phyloP scores from a whole-genome alignment of 2,888 invertebrate species.

The Callosobruchus maculatus region DNA sequence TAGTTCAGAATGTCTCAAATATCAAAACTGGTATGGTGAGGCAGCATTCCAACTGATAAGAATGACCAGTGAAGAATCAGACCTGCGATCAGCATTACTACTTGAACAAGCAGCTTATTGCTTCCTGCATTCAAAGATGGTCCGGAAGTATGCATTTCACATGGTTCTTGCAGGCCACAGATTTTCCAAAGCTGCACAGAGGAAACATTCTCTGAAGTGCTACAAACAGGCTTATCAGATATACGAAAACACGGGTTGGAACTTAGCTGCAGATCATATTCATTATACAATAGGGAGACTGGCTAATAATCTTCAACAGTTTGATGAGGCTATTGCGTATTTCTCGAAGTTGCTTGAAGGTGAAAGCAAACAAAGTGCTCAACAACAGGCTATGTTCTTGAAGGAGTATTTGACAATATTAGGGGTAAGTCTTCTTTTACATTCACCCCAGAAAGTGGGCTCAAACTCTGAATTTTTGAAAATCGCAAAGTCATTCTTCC shows the following conservation, averaged over 20 bases:
- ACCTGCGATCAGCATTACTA: constrained; percentile 87
- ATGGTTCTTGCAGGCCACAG: constrained; percentile 95
- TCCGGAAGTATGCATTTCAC: constrained; percentile 93
- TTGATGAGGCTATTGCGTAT: constrained; percentile 67
- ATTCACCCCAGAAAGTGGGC: no score
- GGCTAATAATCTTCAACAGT: constrained; percentile 74
- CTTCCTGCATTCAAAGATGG: constrained; percentile 74
- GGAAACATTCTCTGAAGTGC: constrained; percentile 86
- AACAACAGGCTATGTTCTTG: constrained; percentile 77
- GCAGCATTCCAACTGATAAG: constrained; percentile 93
- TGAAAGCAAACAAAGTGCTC: constrained; percentile 65
- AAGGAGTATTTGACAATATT: constrained; percentile 84
- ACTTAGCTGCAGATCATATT: constrained; percentile 91
- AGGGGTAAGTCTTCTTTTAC: constrained; percentile 57
- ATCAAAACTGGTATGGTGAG: constrained; percentile 75
- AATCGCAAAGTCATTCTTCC: no score
- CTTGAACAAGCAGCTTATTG: constrained; percentile 95
- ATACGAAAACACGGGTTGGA: constrained; percentile 73
- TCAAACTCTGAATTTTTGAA: no score
- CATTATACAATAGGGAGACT: constrained; percentile 91
- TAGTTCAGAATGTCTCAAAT: constrained; percentile 82
- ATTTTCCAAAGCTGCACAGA: constrained; percentile 88
- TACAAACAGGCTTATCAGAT: constrained; percentile 89
- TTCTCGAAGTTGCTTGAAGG: constrained; percentile 75
- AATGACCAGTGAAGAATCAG: constrained; percentile 97